Conservation (phyloP, 2,113 vertebrate species). For the Lanius ludovicianus region DNA sequence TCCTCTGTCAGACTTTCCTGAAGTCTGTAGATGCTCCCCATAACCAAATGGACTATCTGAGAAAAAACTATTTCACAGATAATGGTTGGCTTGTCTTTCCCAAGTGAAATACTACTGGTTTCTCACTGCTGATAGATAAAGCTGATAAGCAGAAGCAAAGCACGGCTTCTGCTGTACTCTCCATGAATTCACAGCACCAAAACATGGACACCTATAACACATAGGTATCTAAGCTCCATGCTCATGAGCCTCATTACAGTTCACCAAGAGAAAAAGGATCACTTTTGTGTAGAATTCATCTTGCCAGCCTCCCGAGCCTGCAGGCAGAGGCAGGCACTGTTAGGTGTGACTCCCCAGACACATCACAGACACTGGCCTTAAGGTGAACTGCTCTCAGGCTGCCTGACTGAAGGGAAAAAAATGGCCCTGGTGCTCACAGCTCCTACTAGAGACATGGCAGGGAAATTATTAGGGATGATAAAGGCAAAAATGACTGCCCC, state of each 20-base stretch:
- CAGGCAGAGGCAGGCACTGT: not conserved
- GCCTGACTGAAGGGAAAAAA: not conserved
- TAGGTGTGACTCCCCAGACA: not conserved
- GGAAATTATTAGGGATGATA: not conserved
- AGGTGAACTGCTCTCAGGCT: not conserved
- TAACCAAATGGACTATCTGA: not conserved
- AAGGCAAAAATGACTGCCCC: not conserved
- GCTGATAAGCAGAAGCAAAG: not conserved
- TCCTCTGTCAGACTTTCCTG: not conserved
- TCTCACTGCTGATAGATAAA: not conserved
- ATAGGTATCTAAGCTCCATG: accelerated
- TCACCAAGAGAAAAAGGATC: not conserved
- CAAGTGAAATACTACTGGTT: not conserved
- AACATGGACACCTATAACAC: accelerated
- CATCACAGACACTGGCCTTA: not conserved
- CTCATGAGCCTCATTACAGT: not conserved
- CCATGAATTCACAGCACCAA: not conserved
- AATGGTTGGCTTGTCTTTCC: not conserved
- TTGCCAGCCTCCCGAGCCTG: not conserved
- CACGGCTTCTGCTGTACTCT: not conserved
- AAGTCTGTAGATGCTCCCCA: not conserved
- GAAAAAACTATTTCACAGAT: not conserved
- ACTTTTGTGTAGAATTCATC: not conserved
- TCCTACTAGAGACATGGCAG: not conserved
- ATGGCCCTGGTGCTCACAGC: not conserved